Percentiles rank a stretch among this genome's conserved stretches.
These are phyloP conservation scores for Eclectus roratus DNA, from an alignment of 2,113 vertebrate species.

Conservation along the genomic window DNA sequence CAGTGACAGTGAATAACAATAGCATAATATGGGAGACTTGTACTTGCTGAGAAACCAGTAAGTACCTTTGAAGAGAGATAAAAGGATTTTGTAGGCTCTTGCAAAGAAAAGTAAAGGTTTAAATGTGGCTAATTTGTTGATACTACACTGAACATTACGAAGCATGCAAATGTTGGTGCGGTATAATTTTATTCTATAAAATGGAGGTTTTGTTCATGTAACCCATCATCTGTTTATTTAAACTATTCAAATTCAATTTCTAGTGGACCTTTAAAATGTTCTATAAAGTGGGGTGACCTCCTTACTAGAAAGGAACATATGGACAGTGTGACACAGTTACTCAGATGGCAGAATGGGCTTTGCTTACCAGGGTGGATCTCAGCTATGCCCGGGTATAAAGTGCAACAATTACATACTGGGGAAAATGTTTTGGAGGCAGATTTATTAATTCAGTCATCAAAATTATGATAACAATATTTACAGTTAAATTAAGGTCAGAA, in stretches of 20 bases:
- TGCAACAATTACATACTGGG: neutral
- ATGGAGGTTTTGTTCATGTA: neutral
- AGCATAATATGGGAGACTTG: neutral
- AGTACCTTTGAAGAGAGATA: neutral
- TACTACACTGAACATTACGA: neutral
- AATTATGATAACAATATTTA: slow-evolving; percentile 11
- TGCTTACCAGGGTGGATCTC: neutral
- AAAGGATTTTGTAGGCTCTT: neutral
- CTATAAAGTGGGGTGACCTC: neutral
- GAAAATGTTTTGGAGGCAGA: neutral
- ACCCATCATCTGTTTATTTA: neutral
- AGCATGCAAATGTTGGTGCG: neutral
- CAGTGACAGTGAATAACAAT: neutral
- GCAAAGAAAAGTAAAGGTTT: neutral
- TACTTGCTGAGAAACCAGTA: neutral
- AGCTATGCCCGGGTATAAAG: neutral
- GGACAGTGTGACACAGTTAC: neutral
- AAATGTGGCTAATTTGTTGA: neutral
- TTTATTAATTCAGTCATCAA: neutral
- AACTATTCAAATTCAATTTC: neutral
- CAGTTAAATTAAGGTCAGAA: neutral
- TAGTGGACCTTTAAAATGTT: neutral
- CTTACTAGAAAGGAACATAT: neutral
- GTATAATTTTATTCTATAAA: neutral
- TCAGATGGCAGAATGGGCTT: neutral